Conservation (phyloP, 2,888 invertebrate species). For the Leptopterna dolabrata region DNA sequence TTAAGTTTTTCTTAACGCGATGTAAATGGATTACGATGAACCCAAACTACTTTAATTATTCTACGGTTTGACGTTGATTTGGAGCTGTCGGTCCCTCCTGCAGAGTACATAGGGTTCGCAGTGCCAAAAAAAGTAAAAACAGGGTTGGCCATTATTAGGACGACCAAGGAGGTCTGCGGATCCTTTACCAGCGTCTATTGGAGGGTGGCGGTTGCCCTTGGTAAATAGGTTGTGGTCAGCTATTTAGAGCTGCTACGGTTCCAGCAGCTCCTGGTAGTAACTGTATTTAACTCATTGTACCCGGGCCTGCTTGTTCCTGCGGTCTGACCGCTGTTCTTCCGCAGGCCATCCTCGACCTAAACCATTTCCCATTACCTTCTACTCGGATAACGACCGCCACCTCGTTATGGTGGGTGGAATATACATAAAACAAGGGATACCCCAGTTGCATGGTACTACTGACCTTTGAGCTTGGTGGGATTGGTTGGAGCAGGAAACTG, state of each 20-base stretch:
- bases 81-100: background rate
- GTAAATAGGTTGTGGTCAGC: constrained; percentile 31
- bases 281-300: constrained; percentile 19
- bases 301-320: background rate
- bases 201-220: constrained; percentile 6
- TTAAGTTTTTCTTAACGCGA: too few relatives aligned
- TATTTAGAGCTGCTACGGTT: background rate
- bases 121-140: background rate
- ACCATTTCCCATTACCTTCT: background rate
- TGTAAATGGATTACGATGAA: too few relatives aligned
- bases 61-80: background rate
- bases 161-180: background rate
- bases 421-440: background rate
- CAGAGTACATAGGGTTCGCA: background rate
- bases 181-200: background rate
- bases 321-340: background rate
- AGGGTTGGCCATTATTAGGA: background rate
- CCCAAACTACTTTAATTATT: background rate
- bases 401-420: background rate
- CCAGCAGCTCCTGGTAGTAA: background rate
- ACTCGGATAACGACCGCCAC: background rate
- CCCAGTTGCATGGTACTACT: background rate
- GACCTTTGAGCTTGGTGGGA: background rate
- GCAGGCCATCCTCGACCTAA: background rate
- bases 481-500: background rate